phyloP scores from a whole-genome alignment of 1,140 invertebrate species.

The Leptinotarsa lineolata region DNA sequence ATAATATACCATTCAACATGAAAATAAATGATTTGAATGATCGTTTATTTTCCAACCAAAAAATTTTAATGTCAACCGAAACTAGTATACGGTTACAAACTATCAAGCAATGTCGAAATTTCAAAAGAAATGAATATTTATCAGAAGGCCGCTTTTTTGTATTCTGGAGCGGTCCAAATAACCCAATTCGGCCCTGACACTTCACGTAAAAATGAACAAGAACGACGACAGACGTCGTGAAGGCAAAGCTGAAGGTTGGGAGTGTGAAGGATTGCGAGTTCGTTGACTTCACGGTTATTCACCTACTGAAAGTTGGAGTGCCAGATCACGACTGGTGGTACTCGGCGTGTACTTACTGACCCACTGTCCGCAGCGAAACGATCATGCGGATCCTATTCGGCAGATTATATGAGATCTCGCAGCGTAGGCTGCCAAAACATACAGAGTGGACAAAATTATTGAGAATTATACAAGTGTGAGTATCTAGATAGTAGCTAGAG shows the following conservation, averaged over 20 bases:
- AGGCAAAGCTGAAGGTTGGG: conserved; percentile 7
- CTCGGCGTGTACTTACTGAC: conserved; percentile 1
- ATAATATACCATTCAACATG: no score
- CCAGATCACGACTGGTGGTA: conserved; percentile 5
- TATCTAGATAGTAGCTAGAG: no score
- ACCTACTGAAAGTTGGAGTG: conserved; percentile 22
- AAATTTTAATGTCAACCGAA: no score
- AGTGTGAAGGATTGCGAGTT: conserved; percentile 6
- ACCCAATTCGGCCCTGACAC: no score
- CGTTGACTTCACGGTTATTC: conserved; percentile 23
- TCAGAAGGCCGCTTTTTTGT: no score
- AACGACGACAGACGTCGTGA: neutral
- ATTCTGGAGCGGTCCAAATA: no score
- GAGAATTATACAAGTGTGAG: no score
- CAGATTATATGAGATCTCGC: neutral
- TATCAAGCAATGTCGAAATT: no score
- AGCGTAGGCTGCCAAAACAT: neutral
- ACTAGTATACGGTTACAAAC: no score
- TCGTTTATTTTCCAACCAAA: no score
- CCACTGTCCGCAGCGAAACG: neutral
- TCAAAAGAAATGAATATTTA: no score
- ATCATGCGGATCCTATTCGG: conserved; percentile 1
- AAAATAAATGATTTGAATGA: no score
- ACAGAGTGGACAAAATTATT: neutral
- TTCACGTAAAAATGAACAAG: neutral